These are phyloP conservation scores for Psettodes erumei DNA, from an alignment of 2,113 vertebrate genomes.

Conservation along the genomic window DNA sequence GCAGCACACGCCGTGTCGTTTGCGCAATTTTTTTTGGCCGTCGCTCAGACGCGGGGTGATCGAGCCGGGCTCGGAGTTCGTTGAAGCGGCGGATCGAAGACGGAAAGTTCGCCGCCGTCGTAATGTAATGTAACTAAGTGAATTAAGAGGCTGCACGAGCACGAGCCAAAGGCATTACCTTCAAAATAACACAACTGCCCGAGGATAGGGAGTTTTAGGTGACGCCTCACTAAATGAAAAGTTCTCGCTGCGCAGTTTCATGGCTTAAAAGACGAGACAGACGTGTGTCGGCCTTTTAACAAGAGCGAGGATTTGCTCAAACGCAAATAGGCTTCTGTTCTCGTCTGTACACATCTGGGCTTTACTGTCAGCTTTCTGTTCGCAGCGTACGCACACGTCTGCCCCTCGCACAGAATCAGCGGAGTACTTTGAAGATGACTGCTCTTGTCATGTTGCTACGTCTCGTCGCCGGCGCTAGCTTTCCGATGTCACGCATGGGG, in stretches of 20 bases:
- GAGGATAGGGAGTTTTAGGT: background rate
- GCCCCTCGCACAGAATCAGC: background rate
- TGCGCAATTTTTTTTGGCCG: background rate
- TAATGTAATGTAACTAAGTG: background rate
- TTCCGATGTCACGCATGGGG: background rate
- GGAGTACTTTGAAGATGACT: constrained; percentile 13
- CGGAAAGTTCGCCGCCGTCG: background rate
- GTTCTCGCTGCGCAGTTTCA: too few relatives aligned
- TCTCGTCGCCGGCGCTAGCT: background rate
- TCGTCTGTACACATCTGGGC: background rate
- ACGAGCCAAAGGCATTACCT: background rate
- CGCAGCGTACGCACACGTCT: background rate
- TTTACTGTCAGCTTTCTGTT: constrained; percentile 12
- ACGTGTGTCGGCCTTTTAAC: too few relatives aligned
- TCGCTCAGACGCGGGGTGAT: background rate
- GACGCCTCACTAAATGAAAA: too few relatives aligned
- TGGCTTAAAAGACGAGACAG: too few relatives aligned
- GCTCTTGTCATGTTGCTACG: background rate
- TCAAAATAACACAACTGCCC: background rate
- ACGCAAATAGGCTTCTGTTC: background rate
- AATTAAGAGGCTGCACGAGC: background rate
- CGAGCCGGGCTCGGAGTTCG: background rate
- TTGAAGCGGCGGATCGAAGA: background rate
- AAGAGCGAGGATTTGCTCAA: too few relatives aligned
- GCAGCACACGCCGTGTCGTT: too few relatives aligned